Evolutionary conservation across 1,140 invertebrate species (phyloP).

Genomic region (Lamellibrachia luymesi): DNA sequence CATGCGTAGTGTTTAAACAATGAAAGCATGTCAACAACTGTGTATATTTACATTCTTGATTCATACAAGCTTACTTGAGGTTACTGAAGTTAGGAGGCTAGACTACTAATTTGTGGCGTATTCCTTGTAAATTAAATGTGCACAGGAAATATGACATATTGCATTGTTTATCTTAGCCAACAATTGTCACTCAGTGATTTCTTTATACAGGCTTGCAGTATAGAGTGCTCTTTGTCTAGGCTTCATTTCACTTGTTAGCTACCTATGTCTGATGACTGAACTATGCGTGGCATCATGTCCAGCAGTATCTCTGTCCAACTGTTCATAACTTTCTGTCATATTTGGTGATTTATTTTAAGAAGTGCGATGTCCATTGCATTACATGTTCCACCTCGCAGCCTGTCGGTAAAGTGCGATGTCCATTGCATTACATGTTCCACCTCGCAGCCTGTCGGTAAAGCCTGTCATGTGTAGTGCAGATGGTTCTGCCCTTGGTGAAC

Average conservation of each 20-base stretch:
- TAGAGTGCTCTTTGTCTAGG: neutral
- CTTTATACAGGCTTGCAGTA: neutral
- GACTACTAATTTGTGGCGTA: neutral
- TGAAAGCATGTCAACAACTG: neutral
- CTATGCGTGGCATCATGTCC: neutral
- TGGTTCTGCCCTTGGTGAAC: neutral
- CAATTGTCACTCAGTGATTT: neutral
- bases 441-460: neutral
- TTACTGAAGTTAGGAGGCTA: neutral
- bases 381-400: neutral
- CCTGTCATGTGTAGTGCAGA: neutral
- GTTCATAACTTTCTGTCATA: neutral
- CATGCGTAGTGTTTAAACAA: neutral
- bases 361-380: neutral
- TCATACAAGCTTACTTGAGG: neutral
- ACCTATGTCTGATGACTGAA: neutral
- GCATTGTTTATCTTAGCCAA: neutral
- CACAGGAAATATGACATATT: neutral
- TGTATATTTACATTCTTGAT: slow-evolving; percentile 1
- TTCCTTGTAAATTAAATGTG: neutral
- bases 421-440: neutral
- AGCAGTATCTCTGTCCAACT: neutral
- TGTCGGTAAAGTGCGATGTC: neutral
- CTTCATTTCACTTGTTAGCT: neutral
- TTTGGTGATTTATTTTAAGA: neutral